Evolutionary conservation across 2,797 vertebrate genomes (phyloP), one percentile per base, ranked within the genome.

Genomic region (Galagoides demidoff): DNA sequence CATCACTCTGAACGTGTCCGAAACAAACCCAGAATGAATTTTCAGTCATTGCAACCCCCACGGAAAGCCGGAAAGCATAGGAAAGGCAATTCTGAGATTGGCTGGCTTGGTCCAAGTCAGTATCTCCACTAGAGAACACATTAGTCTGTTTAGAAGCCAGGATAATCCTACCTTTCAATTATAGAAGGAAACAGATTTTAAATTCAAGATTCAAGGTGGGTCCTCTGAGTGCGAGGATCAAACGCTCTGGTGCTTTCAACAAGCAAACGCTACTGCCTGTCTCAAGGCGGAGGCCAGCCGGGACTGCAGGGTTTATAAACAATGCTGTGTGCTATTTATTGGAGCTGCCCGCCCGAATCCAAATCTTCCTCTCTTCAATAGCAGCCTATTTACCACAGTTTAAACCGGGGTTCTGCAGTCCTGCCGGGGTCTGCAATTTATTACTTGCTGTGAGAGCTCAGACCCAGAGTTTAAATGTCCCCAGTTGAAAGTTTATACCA

Each of bases 401-500:
- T 96, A 96, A 98, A 96, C 83, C 95, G 92, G 97, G 97, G 96
- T 96, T 98, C 95, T 98, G 97, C 98, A 98, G 98, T 92, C 97
- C 97, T 90, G 96, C 98, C 95, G 43, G 97, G 97, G 98, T 99
- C 99, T 99, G 99, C 98, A 99, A 99, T 99, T 98, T 98, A 99
- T 99, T 99, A 99, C 99, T 98, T 98, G 97, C 98, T 98, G 98
- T 96, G 86, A 98, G 98, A 98, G 98, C 99, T 99, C 99, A 99
- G 99, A 98, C 98, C 98, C 99, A 98, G 99, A 99, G 99, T 98
- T 99, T 99, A 99, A 99, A 98, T 96, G 98, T 98, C 98, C 98
- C 98, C 97, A 97, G 98, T 98, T 99, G 99, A 99, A 99, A 99
- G 98, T 98, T 98, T 99, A 99, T 99, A 99, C 98, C 98, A 98